Base-by-base conservation (phyloP, 2,888 invertebrate species). In the Coenonympha arcania region DNA sequence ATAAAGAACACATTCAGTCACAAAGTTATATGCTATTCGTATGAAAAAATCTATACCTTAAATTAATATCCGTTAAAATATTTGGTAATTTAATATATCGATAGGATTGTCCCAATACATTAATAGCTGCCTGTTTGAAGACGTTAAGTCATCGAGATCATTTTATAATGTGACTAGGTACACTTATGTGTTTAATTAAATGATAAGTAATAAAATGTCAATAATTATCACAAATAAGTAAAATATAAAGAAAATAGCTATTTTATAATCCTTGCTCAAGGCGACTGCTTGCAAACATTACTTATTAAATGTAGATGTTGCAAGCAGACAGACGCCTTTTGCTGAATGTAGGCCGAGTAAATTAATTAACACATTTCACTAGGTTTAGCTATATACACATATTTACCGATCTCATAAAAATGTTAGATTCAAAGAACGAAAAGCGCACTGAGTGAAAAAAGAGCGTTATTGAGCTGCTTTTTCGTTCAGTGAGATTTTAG, bases 101-200 rank as follows among this genome's bases (percentile, higher is more conserved):
- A 36, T 50, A 54, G 49, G 47, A 55, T 47, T 52, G 43, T 39
- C 52, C 49, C 37, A 30, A 52, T 57, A 60, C 39, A 56, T 54
- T 56, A 73, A 69, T 82, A 82, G 81, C 83, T 84, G 83, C 81
- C 78, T 72, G 68, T 72, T 67, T 76, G 69, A 73, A 76, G 69
- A 76, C 73, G 65, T 66, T 69, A 24, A 24, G 33, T 49, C 46
- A 39, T 28, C 13, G 11, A 43, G 28, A 40, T 20, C 18, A 44
- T 66, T 31, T 43, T 30, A 8, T 13, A 42, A 44, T 42, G 13
- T 11, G 3, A n/a, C 2, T 31, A n/a, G n/a, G n/a, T n/a, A n/a
- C n/a, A n/a, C n/a, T n/a, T n/a, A n/a, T n/a, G n/a, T n/a, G n/a
- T n/a, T n/a, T n/a, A n/a, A n/a, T n/a, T n/a, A n/a, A n/a, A 41